Evolutionary conservation across 2,888 invertebrate species (phyloP), one percentile per base, ranked within the genome.

Genomic region (Mimas tiliae): DNA sequence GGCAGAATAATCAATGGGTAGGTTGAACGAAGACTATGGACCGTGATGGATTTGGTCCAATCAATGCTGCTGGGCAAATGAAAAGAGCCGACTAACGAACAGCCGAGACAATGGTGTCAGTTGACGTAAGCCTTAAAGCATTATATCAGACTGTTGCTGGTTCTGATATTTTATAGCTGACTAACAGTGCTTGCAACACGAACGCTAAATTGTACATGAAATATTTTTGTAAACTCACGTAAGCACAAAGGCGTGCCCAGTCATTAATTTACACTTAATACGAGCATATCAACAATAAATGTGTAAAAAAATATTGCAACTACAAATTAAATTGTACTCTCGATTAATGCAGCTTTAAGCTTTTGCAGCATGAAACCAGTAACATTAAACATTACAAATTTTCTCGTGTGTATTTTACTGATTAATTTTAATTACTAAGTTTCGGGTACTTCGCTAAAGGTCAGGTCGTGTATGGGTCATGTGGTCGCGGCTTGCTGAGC

Each of bases 1-100:
- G 71, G 68, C 70, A 72, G 79, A 79, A 77, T 78, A 84, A 82
- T 85, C 83, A 85, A 85, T 83, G 79, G 81, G 72, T 68, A 74
- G 75, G 71, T 68, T 71, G 74, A 77, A 77, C 74, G 68, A 74
- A 70, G 72, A 77, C 74, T 79, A 74, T 71, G 74, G 75, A 69
- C 75, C 74, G 76, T 85, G 85, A 85, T 83, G 82, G 82, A 84
- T 86, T 86, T 81, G 69, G 77, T 78, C 80, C 85, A 87, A 87
- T 86, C 84, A 86, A 84, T 79, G 79, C 73, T 74, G 75, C 75
- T 77, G 80, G 76, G 74, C 81, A 82, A 84, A 86, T 86, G 82
- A 83, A 86, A 85, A 83, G 83, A 82, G 76, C 81, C 74, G 71
- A 72, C 82, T 84, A 86, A 85, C 83, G 82, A 85, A 84, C 80